These are phyloP conservation scores for Candidula unifasciata DNA, from an alignment of 2,888 invertebrate species.

Conservation along the genomic window DNA sequence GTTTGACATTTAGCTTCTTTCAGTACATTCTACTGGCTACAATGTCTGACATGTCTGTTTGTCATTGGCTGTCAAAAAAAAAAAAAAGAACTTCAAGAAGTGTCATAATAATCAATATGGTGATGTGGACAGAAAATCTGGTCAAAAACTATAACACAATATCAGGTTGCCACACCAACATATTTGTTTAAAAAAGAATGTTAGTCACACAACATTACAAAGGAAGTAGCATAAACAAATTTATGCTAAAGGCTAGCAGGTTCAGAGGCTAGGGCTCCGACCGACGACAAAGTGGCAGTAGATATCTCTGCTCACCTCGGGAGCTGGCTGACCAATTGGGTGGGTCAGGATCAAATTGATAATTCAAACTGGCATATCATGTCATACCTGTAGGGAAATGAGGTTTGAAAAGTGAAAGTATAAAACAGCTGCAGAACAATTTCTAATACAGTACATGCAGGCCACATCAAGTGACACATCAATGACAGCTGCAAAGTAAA, in stretches of 20 bases:
- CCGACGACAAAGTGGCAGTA: neutral
- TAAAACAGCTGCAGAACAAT: too few relatives aligned
- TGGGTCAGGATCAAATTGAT: neutral
- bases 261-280: slow-evolving; percentile 2
- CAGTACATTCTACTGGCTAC: too few relatives aligned
- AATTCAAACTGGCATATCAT: neutral
- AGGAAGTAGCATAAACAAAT: neutral
- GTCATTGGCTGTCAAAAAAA: neutral
- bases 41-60: neutral
- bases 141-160: neutral
- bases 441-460: too few relatives aligned
- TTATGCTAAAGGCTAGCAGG: slow-evolving; percentile 20
- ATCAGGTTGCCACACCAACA: slow-evolving; percentile 1
- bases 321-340: neutral
- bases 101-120: neutral
- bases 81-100: neutral
- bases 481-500: too few relatives aligned
- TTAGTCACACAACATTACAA: slow-evolving; percentile 14
- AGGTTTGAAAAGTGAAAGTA: neutral
- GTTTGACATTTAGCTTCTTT: too few relatives aligned
- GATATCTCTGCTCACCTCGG: slow-evolving; percentile 7
- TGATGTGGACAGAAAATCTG: neutral
- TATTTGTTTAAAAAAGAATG: neutral
- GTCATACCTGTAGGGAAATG: slow-evolving; percentile 6
- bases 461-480: too few relatives aligned